Evolutionary conservation across 2,888 invertebrate species (phyloP), one percentile per base, ranked within the genome.

Genomic region (Cryptophagus acutangulus): DNA sequence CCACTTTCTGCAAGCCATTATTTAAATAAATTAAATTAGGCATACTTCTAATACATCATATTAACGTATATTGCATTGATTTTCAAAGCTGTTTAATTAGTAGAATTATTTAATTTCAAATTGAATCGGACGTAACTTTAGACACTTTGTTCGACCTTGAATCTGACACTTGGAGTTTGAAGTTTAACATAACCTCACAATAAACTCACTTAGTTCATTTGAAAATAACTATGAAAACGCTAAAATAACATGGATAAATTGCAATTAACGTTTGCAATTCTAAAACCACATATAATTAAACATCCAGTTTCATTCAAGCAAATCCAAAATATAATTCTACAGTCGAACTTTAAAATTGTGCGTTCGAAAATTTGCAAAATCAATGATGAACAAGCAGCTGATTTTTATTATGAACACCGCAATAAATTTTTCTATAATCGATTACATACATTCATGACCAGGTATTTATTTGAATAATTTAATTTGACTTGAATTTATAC

Each of bases 241-340:
- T n/a, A n/a, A n/a, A 10, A 29, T 5, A 20, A 6, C 9, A 72
- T 67, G 59, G 35, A 41, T 12, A 26, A 30, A 28, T 62, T 81
- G 57, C 74, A 91, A 71, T 70, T 92, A 57, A 91, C 93, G 14
- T 71, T 93, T 51, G 91, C 90, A 2, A 79, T 93, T 50, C 74
- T 93, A 43, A 93, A 93, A 65, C 93, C 93, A 3, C 90, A 92
- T 62, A 76, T 87, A 24, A 74, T 87, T 1, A 83, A 84, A 61
- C 83, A 87, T 63, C 87, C 87, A 1, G 73, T 82, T 45, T 82
- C 81, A 2, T 65, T 85, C 9, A 71, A 79, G 63, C 78, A 78
- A 61, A 81, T 92, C 34, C 76, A 80, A 57, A 70, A 80, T 43
- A 64, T 82, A 51, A 81, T 92, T 48, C 68, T 76, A 33, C 62